Base-by-base conservation (phyloP, 2,888 invertebrate genomes). In the Thymelicus lineola region DNA sequence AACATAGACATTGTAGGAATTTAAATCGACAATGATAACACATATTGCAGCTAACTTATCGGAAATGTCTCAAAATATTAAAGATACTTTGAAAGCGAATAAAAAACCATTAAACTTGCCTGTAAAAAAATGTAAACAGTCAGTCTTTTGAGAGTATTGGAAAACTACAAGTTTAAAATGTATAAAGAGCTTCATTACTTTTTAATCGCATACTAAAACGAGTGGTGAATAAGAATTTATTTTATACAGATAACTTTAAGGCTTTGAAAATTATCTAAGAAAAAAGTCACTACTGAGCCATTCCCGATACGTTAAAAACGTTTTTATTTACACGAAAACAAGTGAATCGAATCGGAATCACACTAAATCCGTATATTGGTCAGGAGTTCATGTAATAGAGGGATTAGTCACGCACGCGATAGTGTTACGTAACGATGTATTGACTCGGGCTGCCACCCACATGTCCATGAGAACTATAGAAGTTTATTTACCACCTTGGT, bases 301-400 rank as follows among this genome's bases (percentile, higher is more conserved):
- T 64, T 64, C 42, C 42, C 64, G 69, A 59, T 70, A 64, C 63
- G 42, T 64, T 45, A 70, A 42, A 63, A 50, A 62, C 50, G 61
- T 66, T 28, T 55, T 57, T 69, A 69, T 57, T 12, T 62, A 60
- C 38, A 67, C 55, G 55, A 65, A 64, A 65, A 59, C 64, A 70
- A 70, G 45, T 65, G 70, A 65, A 65, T 60, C 59, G 57, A 65
- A 69, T 59, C 38, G 58, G 58, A 58, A 59, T 64, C 35, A 38
- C 57, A 70, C 48, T 64, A 64, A 70, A 70, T 65, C 70, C 65
- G 65, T 70, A 64, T 38, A 70, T 65, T 65, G 70, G 70, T 70
- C 70, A 61, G 60, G 42, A 65, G 20, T 65, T 65, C 59, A 65
- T 70, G 53, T 70, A 70, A 71, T 71, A 65, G 45, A 71, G 70